Evolutionary conservation across 2,797 vertebrate species (phyloP).

Genomic region (Cossypha dichroa): DNA sequence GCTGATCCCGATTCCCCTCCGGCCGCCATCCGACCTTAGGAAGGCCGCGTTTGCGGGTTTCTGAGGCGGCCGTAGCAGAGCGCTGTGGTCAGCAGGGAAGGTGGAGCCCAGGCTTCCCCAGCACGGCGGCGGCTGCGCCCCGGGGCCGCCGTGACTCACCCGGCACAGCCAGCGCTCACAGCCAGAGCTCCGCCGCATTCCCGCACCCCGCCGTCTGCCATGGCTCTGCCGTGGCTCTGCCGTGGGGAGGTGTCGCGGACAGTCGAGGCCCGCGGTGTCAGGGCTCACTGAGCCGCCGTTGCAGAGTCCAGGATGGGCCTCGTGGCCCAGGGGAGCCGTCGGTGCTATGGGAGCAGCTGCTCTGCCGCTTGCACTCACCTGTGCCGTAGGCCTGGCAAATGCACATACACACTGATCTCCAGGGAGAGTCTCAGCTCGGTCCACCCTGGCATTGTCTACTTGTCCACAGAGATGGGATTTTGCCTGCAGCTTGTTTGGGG

Average conservation of each 20-base stretch:
- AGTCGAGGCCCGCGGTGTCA: background rate
- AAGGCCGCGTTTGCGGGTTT: background rate
- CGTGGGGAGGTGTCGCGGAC: background rate
- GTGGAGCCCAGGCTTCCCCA: background rate
- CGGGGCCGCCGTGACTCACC: background rate
- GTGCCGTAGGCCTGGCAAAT: accelerated
- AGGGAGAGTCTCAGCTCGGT: background rate
- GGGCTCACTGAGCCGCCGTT: background rate
- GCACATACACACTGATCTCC: background rate
- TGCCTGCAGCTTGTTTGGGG: background rate
- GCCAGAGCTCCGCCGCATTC: background rate
- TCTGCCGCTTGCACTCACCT: accelerated
- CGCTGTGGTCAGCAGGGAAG: background rate
- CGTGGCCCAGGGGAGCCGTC: background rate
- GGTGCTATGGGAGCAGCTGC: accelerated
- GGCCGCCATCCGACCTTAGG: background rate
- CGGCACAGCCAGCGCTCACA: background rate
- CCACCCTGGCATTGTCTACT: background rate
- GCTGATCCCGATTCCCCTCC: background rate
- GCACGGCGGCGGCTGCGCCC: background rate
- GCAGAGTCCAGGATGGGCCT: background rate
- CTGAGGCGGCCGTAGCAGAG: background rate
- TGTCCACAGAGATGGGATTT: background rate
- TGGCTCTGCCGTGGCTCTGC: background rate
- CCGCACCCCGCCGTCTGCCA: background rate